Evolutionary conservation across 2,797 vertebrate genomes (phyloP).

Genomic region (Crax fasciolata): DNA sequence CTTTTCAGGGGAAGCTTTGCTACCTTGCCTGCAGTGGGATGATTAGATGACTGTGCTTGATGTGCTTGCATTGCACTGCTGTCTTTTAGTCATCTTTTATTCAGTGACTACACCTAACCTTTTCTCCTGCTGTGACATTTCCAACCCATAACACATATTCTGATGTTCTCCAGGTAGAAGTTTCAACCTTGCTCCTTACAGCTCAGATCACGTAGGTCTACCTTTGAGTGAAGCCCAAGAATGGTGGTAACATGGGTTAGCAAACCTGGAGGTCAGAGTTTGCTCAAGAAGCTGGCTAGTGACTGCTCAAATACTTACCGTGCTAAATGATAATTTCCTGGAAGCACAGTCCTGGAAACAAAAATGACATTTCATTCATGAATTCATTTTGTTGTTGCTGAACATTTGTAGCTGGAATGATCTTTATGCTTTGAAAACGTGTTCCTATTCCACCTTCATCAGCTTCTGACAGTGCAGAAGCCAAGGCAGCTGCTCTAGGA

Average conservation of each 20-base stretch:
- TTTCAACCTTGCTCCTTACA: neutral
- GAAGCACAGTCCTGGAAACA: neutral
- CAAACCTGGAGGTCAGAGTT: neutral
- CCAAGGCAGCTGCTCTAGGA: neutral
- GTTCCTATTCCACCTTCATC: neutral
- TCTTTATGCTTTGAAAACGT: neutral
- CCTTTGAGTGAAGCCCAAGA: neutral
- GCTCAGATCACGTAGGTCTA: rapidly evolving
- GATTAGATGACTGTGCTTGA: neutral
- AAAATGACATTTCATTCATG: constrained; percentile 6
- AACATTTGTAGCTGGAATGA: neutral
- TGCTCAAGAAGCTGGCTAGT: neutral
- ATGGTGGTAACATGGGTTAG: neutral
- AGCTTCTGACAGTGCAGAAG: neutral
- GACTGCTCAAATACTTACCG: neutral
- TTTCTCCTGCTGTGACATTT: neutral
- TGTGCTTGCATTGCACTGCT: neutral
- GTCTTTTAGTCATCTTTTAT: neutral
- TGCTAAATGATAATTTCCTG: neutral
- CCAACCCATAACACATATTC: neutral
- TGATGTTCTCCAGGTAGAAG: neutral
- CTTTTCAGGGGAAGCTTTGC: neutral
- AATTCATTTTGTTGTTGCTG: neutral
- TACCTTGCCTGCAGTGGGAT: neutral
- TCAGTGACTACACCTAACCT: neutral